phyloP scores from a whole-genome alignment of 2,113 vertebrate genomes.

The Perognathus longimembris region DNA sequence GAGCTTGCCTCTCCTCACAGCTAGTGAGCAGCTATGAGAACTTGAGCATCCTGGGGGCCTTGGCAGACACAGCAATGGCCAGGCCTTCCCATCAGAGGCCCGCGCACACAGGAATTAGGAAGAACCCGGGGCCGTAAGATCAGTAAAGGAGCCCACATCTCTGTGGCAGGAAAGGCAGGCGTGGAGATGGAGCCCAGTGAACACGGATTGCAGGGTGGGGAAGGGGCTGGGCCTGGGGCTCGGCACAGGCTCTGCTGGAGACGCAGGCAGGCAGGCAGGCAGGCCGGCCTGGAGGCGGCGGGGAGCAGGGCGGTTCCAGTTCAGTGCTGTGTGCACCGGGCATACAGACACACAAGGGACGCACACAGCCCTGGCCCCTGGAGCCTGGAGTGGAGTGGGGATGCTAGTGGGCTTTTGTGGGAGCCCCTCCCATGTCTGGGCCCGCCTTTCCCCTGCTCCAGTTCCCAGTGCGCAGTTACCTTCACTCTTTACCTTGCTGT shows the following conservation, averaged over 20 bases:
- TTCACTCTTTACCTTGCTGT: too few species aligned
- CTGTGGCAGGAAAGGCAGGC: not conserved
- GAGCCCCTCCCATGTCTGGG: not conserved
- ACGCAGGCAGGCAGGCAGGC: too few species aligned
- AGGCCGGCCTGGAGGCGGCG: not conserved
- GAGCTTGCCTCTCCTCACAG: not conserved
- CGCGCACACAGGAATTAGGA: not conserved
- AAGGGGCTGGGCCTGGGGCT: not conserved
- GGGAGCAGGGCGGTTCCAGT: not conserved
- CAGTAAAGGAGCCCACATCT: not conserved
- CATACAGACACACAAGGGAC: not conserved
- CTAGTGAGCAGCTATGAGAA: not conserved
- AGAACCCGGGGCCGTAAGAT: not conserved
- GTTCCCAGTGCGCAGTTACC: too few species aligned
- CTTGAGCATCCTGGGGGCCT: not conserved
- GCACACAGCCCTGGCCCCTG: too few species aligned
- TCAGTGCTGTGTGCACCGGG: not conserved
- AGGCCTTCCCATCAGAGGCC: not conserved
- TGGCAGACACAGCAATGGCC: not conserved
- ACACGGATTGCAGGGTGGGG: too few species aligned
- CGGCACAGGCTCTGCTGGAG: not conserved
- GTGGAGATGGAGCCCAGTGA: not conserved
- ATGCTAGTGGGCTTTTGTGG: not conserved
- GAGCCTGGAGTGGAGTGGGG: not conserved
- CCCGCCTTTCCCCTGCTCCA: too few species aligned